A percentile compares a stretch with the other conserved stretches of the same genome.
phyloP scores from a whole-genome alignment of 92 coral and sea anemone genomes.

The Porites cylindrica region DNA sequence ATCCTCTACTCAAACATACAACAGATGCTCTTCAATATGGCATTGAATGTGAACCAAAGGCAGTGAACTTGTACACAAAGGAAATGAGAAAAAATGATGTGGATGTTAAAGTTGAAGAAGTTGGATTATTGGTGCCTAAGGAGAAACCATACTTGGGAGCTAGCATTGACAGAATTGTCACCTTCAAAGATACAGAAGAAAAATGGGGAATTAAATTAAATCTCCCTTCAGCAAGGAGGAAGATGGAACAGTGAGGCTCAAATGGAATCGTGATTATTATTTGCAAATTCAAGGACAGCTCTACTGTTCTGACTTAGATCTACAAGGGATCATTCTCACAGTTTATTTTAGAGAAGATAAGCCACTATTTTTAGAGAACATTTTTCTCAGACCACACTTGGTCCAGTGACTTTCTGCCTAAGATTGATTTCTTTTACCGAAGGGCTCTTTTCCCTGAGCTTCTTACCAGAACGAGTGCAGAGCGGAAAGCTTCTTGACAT shows the following conservation, averaged over 20 bases:
- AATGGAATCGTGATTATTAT: constrained; percentile 2
- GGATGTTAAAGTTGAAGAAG: constrained; percentile 31
- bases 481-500: constrained; percentile 53
- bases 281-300: constrained; percentile 45
- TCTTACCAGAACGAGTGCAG: constrained; percentile 48
- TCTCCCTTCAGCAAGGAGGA: constrained; percentile 64
- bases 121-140: constrained; percentile 55
- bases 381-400: background rate
- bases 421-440: constrained; percentile 60
- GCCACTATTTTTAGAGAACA: too few relatives aligned
- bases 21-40: constrained; percentile 8
- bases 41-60: constrained; percentile 32
- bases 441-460: constrained; percentile 67
- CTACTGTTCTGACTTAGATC: background rate
- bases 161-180: constrained; percentile 45
- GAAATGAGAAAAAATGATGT: constrained; percentile 22
- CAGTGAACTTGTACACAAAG: background rate
- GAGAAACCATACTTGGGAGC: constrained; percentile 42
- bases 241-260: constrained; percentile 24
- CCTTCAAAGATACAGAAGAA: constrained; percentile 27
- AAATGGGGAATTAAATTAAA: constrained; percentile 61
- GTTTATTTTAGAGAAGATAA: background rate
- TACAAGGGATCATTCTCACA: constrained; percentile 8
- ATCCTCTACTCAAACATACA: constrained; percentile 28
- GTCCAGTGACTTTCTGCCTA: constrained; percentile 42